Evolutionary conservation across 2,113 vertebrate species (phyloP), one percentile per base, ranked within the genome.

Genomic region (Pogona vitticeps): DNA sequence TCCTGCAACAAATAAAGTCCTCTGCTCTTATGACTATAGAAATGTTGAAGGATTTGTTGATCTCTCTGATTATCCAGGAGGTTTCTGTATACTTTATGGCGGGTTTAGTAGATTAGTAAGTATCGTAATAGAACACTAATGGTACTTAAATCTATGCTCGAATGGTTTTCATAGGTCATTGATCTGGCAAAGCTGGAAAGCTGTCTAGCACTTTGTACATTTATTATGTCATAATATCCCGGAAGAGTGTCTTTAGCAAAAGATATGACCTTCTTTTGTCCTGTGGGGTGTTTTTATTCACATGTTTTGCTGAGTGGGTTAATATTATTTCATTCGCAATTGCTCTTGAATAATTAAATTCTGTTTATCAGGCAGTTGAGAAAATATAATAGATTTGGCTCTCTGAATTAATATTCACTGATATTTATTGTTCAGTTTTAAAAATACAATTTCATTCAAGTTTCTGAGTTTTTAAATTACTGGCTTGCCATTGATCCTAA

Each of bases 11-110:
- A 98, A 99, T 96, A 94, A 97, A 89, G 96, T 99, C 87, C 95
- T 99, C n/a, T 99, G 98, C 87, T 99, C 98, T 80, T 99, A 99
- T 83, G 99, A 99, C 95, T 99, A 99, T 89, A 98, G 98, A 91
- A 98, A 98, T 31, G 96, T 99, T n/a, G 99, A 99, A 97, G 99
- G 99, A 63, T 99, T 99, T 92, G 97, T 97, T 15, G 98, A 99
- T 95, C 94, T 99, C 61, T 95, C 97, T 20, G 98, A 98, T 95
- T 99, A 98, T 95, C 98, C 98, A 92, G 98, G 99, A 88, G 99
- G 98, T 9, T 99, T 99, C 95, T 98, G 98, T 94, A 98, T 99
- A 90, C 95, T 99, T 52, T 98, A 98, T 82, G 98, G 99, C 76
- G 98, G 98, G 93, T 99, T 99, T 96, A 98, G 98, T 96, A 96